These are phyloP conservation scores for Paramisgurnus dabryanus DNA, from an alignment of 2,113 vertebrate genomes.

Conservation along the genomic window DNA sequence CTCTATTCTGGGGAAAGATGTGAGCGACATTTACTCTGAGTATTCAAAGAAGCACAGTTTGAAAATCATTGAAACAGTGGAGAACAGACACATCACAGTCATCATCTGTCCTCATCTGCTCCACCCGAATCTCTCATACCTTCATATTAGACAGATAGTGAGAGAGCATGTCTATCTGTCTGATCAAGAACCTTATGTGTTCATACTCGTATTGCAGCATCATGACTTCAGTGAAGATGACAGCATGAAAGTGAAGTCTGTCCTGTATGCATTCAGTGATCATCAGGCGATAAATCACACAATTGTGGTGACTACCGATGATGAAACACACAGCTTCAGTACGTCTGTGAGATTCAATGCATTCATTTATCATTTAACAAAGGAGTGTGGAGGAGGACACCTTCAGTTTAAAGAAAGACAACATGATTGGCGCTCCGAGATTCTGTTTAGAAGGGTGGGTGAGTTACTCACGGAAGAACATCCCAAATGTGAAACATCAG, in stretches of 20 bases:
- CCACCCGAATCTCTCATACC: neutral
- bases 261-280: neutral
- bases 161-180: constrained; percentile 13
- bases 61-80: neutral
- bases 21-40: no score
- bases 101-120: constrained; percentile 2
- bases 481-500: neutral
- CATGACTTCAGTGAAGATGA: neutral
- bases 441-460: neutral
- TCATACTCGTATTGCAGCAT: constrained; percentile 7
- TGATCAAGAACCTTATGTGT: constrained; percentile 24
- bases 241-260: neutral
- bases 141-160: neutral
- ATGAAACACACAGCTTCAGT: neutral
- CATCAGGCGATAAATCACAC: neutral
- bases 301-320: neutral
- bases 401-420: neutral
- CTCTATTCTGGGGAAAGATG: neutral
- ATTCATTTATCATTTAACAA: constrained; percentile 1
- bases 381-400: neutral
- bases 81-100: neutral
- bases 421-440: neutral
- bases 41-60: neutral
- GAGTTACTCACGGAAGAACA: neutral
- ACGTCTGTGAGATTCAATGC: neutral